phyloP scores from a whole-genome alignment of 2,888 invertebrate species.

The Tethea ocularis region DNA sequence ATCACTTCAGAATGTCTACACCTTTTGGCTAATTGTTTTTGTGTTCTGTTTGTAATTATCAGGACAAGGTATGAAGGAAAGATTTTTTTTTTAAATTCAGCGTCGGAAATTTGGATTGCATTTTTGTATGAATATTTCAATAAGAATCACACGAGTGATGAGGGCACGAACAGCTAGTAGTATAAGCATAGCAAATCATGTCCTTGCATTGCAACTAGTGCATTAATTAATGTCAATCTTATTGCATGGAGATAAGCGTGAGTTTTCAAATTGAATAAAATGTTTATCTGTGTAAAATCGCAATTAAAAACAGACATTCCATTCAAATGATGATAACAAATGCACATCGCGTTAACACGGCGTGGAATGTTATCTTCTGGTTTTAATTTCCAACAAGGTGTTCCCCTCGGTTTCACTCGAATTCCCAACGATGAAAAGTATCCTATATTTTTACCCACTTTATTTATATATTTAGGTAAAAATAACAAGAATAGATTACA shows the following conservation, averaged over 20 bases:
- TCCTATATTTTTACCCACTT: neutral
- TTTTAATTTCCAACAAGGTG: neutral
- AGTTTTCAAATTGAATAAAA: neutral
- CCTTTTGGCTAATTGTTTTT: too few relatives aligned
- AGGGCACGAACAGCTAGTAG: too few relatives aligned
- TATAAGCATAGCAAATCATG: too few relatives aligned
- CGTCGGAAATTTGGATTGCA: too few relatives aligned
- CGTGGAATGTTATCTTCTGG: neutral
- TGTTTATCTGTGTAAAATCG: neutral
- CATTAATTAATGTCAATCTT: neutral
- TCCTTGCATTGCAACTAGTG: neutral
- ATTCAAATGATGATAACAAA: neutral
- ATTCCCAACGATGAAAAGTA: neutral
- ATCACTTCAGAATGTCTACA: too few relatives aligned
- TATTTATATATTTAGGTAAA: too few relatives aligned
- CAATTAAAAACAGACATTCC: neutral
- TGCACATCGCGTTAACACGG: neutral
- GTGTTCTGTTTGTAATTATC: too few relatives aligned
- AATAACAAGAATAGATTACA: too few relatives aligned
- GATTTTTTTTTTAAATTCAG: too few relatives aligned
- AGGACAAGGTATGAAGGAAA: too few relatives aligned
- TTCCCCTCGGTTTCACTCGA: neutral
- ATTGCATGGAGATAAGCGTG: neutral
- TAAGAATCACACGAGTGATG: too few relatives aligned
- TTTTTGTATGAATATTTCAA: too few relatives aligned